These are phyloP conservation scores for Melanostoma mellinum DNA, from an alignment of 2,888 invertebrate species.

Conservation along the genomic window DNA sequence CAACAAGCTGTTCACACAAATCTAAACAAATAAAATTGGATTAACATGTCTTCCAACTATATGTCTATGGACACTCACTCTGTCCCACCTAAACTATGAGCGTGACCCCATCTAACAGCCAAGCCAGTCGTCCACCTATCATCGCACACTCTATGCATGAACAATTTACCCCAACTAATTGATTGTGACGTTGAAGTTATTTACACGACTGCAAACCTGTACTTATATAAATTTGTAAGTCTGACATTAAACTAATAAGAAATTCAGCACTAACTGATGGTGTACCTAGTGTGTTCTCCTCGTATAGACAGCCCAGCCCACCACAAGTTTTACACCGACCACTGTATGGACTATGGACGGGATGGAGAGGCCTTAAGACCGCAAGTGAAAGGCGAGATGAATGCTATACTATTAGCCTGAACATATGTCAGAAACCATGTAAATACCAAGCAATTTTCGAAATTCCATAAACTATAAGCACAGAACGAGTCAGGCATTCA, in stretches of 20 bases:
- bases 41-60: slow-evolving; percentile 60
- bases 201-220: slow-evolving; percentile 58
- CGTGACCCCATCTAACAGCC: background rate
- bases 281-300: slow-evolving; percentile 4
- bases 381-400: slow-evolving; percentile 70
- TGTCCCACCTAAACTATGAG: slow-evolving; percentile 3
- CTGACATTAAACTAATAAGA: slow-evolving; percentile 71
- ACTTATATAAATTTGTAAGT: slow-evolving; percentile 68
- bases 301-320: slow-evolving; percentile 1
- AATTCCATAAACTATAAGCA: slow-evolving; percentile 72
- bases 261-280: slow-evolving; percentile 62
- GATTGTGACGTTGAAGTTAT: slow-evolving; percentile 69
- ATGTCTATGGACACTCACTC: background rate
- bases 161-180: slow-evolving; percentile 62
- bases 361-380: slow-evolving; percentile 1
- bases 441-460: slow-evolving; percentile 72
- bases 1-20: slow-evolving; percentile 46
- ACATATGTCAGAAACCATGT: slow-evolving; percentile 72
- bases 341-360: slow-evolving; percentile 3
- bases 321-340: background rate
- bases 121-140: slow-evolving; percentile 11
- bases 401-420: slow-evolving; percentile 68
- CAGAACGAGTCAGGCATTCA: slow-evolving; percentile 61
- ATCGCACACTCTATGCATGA: slow-evolving; percentile 29
- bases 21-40: slow-evolving; percentile 63